Base-by-base conservation (phyloP, 2,113 vertebrate genomes). In the Reinhardtius hippoglossoides region DNA sequence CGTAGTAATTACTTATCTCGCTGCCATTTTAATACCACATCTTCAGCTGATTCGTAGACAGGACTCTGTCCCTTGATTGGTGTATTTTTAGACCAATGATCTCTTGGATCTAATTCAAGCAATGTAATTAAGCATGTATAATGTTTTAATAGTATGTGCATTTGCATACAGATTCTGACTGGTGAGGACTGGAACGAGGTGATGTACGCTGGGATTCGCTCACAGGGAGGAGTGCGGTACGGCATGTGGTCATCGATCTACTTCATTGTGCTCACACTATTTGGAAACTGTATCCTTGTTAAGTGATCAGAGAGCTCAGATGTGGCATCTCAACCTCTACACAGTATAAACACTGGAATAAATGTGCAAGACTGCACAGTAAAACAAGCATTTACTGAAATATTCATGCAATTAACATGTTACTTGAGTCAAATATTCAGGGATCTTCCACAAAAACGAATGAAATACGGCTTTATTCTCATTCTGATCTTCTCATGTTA, bases 181-280 rank as follows among this genome's bases (percentile, higher is more conserved):
- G 98, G 98, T 0, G 98, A 99, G 87, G 98, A 99, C 93, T 99
- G 98, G 98, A 99, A 99, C 0, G 98, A 99, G 88, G 98, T 99
- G 88, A 99, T 99, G 98, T 99, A 99, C 92, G 96, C 98, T 0
- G 98, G 98, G 46, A 99, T 99, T 74, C 96, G 97, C 48, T 99
- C 98, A 0, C 98, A 99, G 90, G 98, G 97, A 14, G 98, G 98
- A 0, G 98, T 99, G 73, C 96, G 96, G 92, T 98, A 96, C 0
- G 98, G 98, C 89, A 99, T 99, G 98, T 99, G 98, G 98, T 98
- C 98, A 4, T 99, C 98, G 5, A 97, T 99, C 92, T 99, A 99
- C 78, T 99, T 99, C 94, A 99, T 99, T 48, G 93, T 99, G 71
- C 96, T 99, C 79, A 99, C 98, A 6, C 93, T 99, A 68, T 99